phyloP scores from a whole-genome alignment of 2,888 invertebrate species.

The Drosophila dives region DNA sequence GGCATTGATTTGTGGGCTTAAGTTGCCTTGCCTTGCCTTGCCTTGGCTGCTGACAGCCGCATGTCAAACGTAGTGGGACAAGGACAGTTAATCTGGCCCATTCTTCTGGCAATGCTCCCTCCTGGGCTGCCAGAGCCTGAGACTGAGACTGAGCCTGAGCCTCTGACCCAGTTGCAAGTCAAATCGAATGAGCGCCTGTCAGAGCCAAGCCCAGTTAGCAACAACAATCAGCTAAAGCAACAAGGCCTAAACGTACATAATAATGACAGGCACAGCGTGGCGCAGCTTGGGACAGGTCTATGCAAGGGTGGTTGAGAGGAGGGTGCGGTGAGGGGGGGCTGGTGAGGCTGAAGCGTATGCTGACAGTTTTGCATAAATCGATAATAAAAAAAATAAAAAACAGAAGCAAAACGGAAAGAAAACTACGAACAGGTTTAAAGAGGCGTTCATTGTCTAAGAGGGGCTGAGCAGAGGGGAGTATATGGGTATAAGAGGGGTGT shows the following conservation, averaged over 20 bases:
- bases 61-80: conserved; percentile 47
- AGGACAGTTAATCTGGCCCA: conserved; percentile 45
- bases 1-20: conserved; percentile 44
- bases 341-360: conserved; percentile 12
- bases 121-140: conserved; percentile 1
- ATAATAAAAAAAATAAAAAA: conserved; percentile 45
- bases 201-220: conserved; percentile 44
- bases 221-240: conserved; percentile 50
- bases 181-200: conserved; percentile 58
- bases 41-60: conserved; percentile 64
- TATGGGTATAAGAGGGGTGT: too few species aligned
- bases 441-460: conserved; percentile 23
- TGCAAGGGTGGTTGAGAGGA: neutral
- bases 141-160: conserved; percentile 7
- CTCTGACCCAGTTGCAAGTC: conserved; percentile 65
- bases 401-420: neutral
- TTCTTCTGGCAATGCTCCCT: neutral
- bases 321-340: neutral
- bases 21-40: neutral
- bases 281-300: conserved; percentile 14
- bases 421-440: conserved; percentile 62
- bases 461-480: neutral
- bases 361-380: conserved; percentile 74
- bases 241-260: conserved; percentile 70
- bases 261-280: conserved; percentile 53